These are phyloP conservation scores for Cyanoliseus patagonus DNA, from an alignment of 2,113 vertebrate genomes.

Conservation along the genomic window DNA sequence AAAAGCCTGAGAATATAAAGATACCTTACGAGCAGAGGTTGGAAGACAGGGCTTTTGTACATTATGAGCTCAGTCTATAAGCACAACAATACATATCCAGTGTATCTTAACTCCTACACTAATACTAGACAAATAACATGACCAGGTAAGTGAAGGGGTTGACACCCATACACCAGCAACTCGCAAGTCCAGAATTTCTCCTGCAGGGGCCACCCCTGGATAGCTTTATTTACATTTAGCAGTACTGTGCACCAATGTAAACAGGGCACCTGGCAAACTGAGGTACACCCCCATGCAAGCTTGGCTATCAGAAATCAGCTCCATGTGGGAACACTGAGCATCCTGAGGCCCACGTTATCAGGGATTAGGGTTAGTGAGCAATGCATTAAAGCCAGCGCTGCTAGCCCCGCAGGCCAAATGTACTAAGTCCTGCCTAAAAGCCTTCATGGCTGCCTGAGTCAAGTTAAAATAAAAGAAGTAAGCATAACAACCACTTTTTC, in stretches of 20 bases:
- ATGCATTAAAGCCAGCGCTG: neutral
- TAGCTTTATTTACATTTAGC: neutral
- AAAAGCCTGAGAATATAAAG: constrained; percentile 19
- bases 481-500: neutral
- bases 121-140: neutral
- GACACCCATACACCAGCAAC: neutral
- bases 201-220: neutral
- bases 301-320: neutral
- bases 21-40: neutral
- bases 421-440: neutral
- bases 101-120: neutral
- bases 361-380: neutral
- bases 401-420: neutral
- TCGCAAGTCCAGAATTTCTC: neutral
- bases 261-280: rapidly evolving
- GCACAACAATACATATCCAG: neutral
- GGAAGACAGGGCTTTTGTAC: neutral
- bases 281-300: neutral
- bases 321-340: neutral
- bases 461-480: constrained; percentile 39
- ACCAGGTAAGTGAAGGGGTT: neutral
- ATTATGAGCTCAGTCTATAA: rapidly evolving
- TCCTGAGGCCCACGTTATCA: neutral
- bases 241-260: rapidly evolving
- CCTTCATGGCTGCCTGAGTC: constrained; percentile 19